A percentile compares a stretch with the other conserved stretches of the same genome.
phyloP scores from a whole-genome alignment of 1,140 invertebrate species.

The Drosophila mayri region DNA sequence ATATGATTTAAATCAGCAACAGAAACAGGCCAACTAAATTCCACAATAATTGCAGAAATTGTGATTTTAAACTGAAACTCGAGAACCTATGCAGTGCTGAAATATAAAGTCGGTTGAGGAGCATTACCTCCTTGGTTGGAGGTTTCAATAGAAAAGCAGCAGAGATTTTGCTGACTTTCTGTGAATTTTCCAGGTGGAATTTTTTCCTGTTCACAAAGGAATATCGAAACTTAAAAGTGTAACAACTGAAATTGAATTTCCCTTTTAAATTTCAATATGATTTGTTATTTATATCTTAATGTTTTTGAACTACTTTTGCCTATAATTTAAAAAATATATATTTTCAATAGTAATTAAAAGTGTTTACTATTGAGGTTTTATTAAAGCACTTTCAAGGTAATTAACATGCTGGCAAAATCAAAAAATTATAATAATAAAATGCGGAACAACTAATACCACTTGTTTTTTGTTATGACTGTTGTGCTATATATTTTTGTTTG shows the following conservation, averaged over 20 bases:
- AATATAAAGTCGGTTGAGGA: neutral
- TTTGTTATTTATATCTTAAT: no score
- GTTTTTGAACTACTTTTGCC: neutral
- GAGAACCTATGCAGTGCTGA: no score
- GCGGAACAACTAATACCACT: neutral
- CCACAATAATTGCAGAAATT: no score
- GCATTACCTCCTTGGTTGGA: neutral
- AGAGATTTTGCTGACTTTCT: neutral
- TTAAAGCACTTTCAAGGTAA: neutral
- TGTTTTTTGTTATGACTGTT: neutral
- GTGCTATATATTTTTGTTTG: neutral
- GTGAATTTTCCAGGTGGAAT: neutral
- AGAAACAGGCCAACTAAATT: neutral
- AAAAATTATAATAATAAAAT: neutral
- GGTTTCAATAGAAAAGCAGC: neutral
- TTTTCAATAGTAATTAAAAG: no score
- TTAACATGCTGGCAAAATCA: neutral
- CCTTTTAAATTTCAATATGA: no score
- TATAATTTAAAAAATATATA: neutral
- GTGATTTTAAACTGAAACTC: neutral
- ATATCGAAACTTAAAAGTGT: neutral
- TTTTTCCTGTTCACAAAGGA: neutral
- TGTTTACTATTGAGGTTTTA: neutral
- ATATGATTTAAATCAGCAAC: neutral
- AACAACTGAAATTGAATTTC: no score